Conservation (phyloP, 2,797 vertebrate genomes). For the Diceros bicornis region DNA sequence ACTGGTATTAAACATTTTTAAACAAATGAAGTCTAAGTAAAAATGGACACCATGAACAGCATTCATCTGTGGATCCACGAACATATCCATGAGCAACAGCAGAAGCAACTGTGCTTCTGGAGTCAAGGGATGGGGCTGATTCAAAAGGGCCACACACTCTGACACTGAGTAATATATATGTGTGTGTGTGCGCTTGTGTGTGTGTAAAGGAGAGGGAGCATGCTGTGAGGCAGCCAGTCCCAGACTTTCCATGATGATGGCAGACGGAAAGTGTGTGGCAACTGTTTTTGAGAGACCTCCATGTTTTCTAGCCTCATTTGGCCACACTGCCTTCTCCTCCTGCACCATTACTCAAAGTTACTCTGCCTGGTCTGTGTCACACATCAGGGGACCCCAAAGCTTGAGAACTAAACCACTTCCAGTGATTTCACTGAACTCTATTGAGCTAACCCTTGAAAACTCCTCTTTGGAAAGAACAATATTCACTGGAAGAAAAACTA, state of each 20-base stretch:
- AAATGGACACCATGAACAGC: constrained; percentile 3
- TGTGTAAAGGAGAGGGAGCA: not conserved
- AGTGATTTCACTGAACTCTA: not conserved
- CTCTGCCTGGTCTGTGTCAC: not conserved
- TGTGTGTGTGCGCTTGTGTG: too few species aligned
- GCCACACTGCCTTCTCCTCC: not conserved
- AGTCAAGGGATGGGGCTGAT: not conserved
- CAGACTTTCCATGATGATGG: not conserved
- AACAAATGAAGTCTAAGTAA: constrained; percentile 15
- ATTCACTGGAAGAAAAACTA: constrained; percentile 16
- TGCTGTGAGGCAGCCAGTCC: not conserved
- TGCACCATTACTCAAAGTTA: not conserved
- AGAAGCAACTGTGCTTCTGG: not conserved
- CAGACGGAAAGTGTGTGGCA: not conserved
- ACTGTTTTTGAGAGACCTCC: not conserved
- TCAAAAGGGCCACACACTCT: not conserved
- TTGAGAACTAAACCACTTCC: not conserved
- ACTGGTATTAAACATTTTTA: not conserved
- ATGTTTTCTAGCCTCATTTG: constrained; percentile 7
- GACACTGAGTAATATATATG: not conserved
- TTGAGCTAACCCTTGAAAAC: constrained; percentile 35
- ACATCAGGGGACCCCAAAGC: not conserved
- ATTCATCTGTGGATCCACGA: constrained; percentile 14
- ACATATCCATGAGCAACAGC: not conserved
- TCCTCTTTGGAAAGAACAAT: constrained; percentile 1